Evolutionary conservation across 2,888 invertebrate species (phyloP).

Genomic region (Panzeria rudis): DNA sequence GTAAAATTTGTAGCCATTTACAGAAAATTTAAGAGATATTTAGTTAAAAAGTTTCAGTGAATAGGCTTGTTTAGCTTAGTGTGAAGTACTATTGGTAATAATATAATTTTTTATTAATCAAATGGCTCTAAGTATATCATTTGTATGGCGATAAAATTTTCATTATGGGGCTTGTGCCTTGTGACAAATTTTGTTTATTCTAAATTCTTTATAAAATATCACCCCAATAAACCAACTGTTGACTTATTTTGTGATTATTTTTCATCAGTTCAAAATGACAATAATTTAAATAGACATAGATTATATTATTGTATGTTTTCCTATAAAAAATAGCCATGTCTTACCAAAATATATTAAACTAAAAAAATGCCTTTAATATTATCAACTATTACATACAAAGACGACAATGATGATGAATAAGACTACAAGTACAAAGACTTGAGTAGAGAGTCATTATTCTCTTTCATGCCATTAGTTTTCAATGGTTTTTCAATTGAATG

Average conservation of each 20-base stretch:
- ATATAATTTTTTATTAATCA: too few species aligned
- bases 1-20: not conserved
- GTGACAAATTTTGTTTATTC: too few species aligned
- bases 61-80: too few species aligned
- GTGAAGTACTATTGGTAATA: too few species aligned
- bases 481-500: constrained; percentile 80
- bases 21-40: too few species aligned
- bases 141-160: too few species aligned
- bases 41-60: too few species aligned
- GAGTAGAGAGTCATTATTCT: constrained; percentile 80
- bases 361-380: constrained; percentile 48
- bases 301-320: not conserved
- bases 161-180: too few species aligned
- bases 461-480: constrained; percentile 83
- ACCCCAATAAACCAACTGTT: not conserved
- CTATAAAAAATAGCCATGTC: too few species aligned
- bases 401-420: constrained; percentile 41
- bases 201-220: too few species aligned
- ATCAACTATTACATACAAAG: constrained; percentile 10
- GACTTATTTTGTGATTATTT: not conserved
- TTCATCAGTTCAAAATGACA: not conserved
- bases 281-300: not conserved
- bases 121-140: too few species aligned
- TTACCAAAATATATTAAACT: not conserved
- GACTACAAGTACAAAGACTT: constrained; percentile 32